Evolutionary conservation across 2,113 vertebrate genomes (phyloP).

Genomic region (Lates calcarifer): DNA sequence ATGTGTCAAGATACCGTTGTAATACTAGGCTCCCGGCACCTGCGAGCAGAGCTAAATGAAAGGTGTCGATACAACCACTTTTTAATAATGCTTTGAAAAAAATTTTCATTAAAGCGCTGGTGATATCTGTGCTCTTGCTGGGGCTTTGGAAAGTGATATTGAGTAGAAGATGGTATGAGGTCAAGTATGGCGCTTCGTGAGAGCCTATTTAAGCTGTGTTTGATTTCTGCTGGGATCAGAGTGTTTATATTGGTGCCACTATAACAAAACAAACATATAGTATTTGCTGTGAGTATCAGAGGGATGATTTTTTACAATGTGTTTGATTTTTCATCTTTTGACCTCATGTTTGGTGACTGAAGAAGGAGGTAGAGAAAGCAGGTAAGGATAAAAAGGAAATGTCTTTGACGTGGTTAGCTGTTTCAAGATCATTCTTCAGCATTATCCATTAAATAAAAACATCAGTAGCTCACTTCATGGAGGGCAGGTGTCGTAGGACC

Average conservation of each 20-base stretch:
- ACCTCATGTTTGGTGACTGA: neutral
- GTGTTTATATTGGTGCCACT: constrained; percentile 42
- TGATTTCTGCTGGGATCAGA: constrained; percentile 69
- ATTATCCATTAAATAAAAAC: neutral
- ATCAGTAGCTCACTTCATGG: constrained; percentile 93
- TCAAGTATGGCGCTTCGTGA: constrained; percentile 7
- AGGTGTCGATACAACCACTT: constrained; percentile 50
- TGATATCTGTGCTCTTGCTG: constrained; percentile 41
- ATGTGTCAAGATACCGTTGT: constrained; percentile 33
- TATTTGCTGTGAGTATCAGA: constrained; percentile 27
- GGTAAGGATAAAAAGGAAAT: neutral
- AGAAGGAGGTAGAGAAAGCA: neutral
- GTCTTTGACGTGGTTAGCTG: neutral
- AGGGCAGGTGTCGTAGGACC: constrained; percentile 98
- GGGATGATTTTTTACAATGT: constrained; percentile 1
- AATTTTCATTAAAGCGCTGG: constrained; percentile 62
- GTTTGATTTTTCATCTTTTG: constrained; percentile 7
- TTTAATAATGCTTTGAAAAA: constrained; percentile 64
- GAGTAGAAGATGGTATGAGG: constrained; percentile 28
- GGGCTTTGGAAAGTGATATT: constrained; percentile 48
- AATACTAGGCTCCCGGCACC: neutral
- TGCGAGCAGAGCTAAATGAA: constrained; percentile 54
- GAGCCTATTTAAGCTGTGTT: constrained; percentile 37
- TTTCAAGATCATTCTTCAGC: neutral
- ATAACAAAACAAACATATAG: constrained; percentile 45